Conservation (phyloP, 2,113 vertebrate species). For the Cyanocitta stelleri region DNA sequence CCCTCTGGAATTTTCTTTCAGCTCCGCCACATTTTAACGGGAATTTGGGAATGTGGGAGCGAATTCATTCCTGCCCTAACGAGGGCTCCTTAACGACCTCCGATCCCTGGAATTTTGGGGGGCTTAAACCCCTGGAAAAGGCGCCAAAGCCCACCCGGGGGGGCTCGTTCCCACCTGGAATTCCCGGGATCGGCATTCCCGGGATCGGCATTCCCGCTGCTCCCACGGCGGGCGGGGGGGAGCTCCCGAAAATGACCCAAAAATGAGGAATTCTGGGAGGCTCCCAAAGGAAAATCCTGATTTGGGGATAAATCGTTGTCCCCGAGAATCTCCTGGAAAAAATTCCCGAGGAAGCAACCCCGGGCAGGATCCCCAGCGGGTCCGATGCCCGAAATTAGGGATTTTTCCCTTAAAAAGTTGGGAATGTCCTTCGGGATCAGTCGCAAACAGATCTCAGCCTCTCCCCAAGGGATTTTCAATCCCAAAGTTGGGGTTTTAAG, state of each 20-base stretch:
- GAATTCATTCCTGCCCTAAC: background rate
- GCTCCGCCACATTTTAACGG: background rate
- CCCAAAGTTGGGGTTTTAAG: background rate
- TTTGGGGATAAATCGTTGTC: background rate
- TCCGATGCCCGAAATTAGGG: accelerated
- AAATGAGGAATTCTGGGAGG: background rate
- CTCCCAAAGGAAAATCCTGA: background rate
- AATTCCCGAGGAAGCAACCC: background rate
- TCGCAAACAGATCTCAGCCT: accelerated
- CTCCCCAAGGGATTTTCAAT: background rate
- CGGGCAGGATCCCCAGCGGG: background rate
- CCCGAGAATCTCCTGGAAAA: background rate
- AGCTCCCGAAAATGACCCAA: background rate
- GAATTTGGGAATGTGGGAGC: background rate
- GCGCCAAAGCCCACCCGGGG: background rate
- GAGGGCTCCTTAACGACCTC: background rate
- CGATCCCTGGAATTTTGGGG: background rate
- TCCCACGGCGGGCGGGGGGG: background rate
- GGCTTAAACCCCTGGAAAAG: background rate
- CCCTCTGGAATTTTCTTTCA: background rate
- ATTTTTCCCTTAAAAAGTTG: background rate
- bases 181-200: accelerated
- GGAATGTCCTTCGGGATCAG: accelerated
- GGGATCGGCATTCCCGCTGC: background rate
- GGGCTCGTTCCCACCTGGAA: background rate